Percentiles rank a stretch among this genome's conserved stretches.
Evolutionary conservation across 2,797 vertebrate species (phyloP).

Genomic region (Protonibea diacanthus): DNA sequence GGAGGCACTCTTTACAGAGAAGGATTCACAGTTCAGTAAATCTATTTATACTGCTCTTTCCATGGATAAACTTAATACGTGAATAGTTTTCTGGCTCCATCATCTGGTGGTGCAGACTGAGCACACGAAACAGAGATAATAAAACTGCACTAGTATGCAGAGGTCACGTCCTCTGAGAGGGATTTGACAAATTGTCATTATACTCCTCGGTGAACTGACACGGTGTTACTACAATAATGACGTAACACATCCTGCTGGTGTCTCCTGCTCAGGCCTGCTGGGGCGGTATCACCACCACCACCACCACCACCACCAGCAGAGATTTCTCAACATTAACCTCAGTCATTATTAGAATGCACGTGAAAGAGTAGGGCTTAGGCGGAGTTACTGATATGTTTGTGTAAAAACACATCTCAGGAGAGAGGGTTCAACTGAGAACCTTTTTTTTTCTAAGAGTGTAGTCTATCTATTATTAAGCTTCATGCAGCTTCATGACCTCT

Average conservation of each 20-base stretch:
- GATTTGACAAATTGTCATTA: constrained; percentile 60
- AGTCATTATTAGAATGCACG: constrained; percentile 4
- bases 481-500: constrained; percentile 64
- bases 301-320: constrained; percentile 2
- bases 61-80: not conserved
- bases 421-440: not conserved
- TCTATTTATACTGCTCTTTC: not conserved
- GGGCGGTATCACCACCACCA: constrained; percentile 24
- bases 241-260: constrained; percentile 51
- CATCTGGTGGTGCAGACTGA: constrained; percentile 27
- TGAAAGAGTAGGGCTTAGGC: not conserved
- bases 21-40: not conserved
- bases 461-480: constrained; percentile 53
- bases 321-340: constrained; percentile 4
- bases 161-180: constrained; percentile 49
- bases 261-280: constrained; percentile 43
- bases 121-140: constrained; percentile 22
- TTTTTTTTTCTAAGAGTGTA: not conserved
- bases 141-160: constrained; percentile 16
- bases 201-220: constrained; percentile 35
- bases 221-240: constrained; percentile 60
- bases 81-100: constrained; percentile 22
- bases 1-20: no score
- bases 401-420: not conserved
- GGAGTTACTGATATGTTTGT: not conserved